These are phyloP conservation scores for Acleris sparsana DNA, from an alignment of 2,888 invertebrate genomes.

Conservation along the genomic window DNA sequence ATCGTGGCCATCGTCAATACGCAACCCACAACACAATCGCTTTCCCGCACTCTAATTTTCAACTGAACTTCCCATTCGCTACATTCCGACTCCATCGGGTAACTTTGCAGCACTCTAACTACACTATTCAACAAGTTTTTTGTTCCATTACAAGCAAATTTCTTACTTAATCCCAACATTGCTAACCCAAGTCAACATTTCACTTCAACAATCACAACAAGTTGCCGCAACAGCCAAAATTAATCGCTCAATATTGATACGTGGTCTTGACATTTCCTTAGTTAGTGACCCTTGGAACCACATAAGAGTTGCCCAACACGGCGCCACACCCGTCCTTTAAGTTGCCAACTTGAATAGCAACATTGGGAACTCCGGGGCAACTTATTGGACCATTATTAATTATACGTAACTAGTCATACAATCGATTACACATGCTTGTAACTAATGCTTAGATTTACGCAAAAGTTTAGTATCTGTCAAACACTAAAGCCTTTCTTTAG, in stretches of 20 bases:
- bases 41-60: no score
- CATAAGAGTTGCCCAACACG: slow-evolving; percentile 36
- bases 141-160: no score
- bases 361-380: slow-evolving; percentile 46
- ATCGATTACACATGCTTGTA: slow-evolving; percentile 6
- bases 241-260: slow-evolving; percentile 76
- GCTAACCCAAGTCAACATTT: slow-evolving; percentile 56
- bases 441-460: neutral
- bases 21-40: no score
- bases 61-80: no score
- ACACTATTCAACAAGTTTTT: no score
- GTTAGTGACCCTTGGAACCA: slow-evolving; percentile 60
- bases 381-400: slow-evolving; percentile 44
- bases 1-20: no score
- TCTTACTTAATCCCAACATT: neutral
- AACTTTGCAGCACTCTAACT: no score
- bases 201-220: slow-evolving; percentile 54
- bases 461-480: neutral
- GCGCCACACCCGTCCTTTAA: slow-evolving; percentile 50
- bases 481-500: no score
- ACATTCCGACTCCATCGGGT: no score
- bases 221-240: slow-evolving; percentile 60
- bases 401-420: slow-evolving; percentile 50
- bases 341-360: slow-evolving; percentile 59
- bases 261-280: slow-evolving; percentile 75